Evolutionary conservation across 2,113 vertebrate genomes (phyloP).

Genomic region (Peucedramus taeniatus): DNA sequence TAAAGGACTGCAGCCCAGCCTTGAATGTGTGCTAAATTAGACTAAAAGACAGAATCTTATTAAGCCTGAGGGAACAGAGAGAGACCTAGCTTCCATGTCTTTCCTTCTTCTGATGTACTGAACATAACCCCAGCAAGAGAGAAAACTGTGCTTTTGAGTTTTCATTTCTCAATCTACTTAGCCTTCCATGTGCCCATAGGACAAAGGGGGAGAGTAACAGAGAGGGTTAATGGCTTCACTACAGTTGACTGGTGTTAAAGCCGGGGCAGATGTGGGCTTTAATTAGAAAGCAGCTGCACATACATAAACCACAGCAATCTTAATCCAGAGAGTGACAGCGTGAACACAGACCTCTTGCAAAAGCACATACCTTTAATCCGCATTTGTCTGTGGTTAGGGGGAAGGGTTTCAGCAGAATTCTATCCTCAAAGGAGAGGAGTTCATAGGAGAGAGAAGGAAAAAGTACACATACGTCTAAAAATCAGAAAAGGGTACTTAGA

Average conservation of each 20-base stretch:
- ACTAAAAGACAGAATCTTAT: neutral
- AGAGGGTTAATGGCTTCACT: slow-evolving; percentile 19
- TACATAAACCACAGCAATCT: slow-evolving; percentile 25
- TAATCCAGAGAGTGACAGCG: neutral
- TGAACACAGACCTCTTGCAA: neutral
- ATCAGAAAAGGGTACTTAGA: slow-evolving; percentile 34
- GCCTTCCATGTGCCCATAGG: neutral
- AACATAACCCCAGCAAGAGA: neutral
- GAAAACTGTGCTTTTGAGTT: neutral
- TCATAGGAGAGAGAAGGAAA: neutral
- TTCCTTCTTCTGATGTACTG: neutral
- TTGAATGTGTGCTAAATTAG: neutral
- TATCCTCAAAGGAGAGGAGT: neutral
- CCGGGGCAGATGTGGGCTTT: slow-evolving; percentile 21
- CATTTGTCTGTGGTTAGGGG: neutral
- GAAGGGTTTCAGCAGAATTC: neutral
- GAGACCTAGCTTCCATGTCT: neutral
- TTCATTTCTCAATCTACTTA: neutral
- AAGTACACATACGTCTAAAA: slow-evolving; percentile 22
- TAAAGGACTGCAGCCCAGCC: neutral
- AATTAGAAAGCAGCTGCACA: slow-evolving; percentile 46
- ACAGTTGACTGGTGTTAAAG: neutral
- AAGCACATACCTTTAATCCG: neutral
- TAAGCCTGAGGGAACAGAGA: neutral
- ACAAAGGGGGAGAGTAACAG: neutral